Base-by-base conservation (phyloP, 2,113 vertebrate genomes). In the Notechis scutatus region DNA sequence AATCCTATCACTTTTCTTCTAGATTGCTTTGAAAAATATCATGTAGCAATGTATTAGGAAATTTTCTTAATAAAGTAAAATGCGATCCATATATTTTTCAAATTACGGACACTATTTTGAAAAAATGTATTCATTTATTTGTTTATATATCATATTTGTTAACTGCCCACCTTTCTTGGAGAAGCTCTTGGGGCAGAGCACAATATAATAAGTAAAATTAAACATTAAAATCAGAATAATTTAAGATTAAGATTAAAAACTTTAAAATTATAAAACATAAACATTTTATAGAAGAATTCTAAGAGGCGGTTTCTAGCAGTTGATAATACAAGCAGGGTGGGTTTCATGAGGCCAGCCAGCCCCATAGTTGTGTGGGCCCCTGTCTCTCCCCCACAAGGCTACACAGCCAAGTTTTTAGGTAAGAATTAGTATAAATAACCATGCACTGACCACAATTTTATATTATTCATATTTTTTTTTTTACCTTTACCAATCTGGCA, bases 1-100 rank as follows among this genome's bases (percentile, higher is more conserved):
- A 20, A 96, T 3, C n/a, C 29, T n/a, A 29, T 94, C 92, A 95
- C 88, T 91, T 81, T 93, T 93, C 11, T 54, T 74, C 14, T 87
- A 94, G 14, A 64, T 92, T 85, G 26, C 55, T 91, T 94, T 52
- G 20, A 55, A 94, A 74, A 91, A 88, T 1, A 9, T 1, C 57
- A 92, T 92, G 56, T 89, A 94, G 21, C 39, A 18, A 87, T 1
- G 14, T 29, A 14, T 64, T 0, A 1, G 6, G 91, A 39, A 23
- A 34, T 21, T 88, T 24, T 6, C 9, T 90, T 92, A 87, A 88
- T 90, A 93, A 4, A 93, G 4, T 59, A 89, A 87, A 69, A 39
- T 92, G 52, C 61, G 90, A 91, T 55, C 47, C 29, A 21, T 26
- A 81, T 24, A 59, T 5, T 88, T 57, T 61, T 61, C 56, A 61